Evolutionary conservation across 2,888 invertebrate species (phyloP).

Genomic region (Dorcus hopei): DNA sequence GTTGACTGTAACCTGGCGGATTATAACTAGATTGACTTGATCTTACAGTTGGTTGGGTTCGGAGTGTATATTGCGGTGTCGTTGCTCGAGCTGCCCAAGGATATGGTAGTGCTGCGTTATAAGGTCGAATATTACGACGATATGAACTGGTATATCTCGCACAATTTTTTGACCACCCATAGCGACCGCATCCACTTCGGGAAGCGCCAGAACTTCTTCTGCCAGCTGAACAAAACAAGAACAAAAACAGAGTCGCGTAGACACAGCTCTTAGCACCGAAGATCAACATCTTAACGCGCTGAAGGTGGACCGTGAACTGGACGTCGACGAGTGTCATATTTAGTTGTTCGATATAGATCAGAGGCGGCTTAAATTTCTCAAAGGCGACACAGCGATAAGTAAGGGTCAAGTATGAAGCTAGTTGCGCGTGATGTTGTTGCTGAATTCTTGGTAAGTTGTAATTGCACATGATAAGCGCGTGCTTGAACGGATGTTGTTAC

Average conservation of each 20-base stretch:
- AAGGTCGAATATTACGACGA: background rate
- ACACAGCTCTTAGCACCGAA: too few relatives aligned
- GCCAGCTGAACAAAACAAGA: background rate
- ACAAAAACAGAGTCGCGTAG: too few relatives aligned
- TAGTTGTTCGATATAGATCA: too few relatives aligned
- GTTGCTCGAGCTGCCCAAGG: background rate
- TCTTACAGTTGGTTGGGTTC: slow-evolving; percentile 11
- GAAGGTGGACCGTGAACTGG: too few relatives aligned
- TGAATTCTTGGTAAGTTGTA: too few relatives aligned
- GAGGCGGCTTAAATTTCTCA: too few relatives aligned
- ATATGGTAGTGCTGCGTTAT: background rate
- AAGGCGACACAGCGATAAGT: too few relatives aligned
- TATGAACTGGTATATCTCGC: background rate
- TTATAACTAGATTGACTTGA: slow-evolving; percentile 7
- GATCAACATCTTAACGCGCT: too few relatives aligned
- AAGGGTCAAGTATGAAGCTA: background rate
- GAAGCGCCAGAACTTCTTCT: background rate
- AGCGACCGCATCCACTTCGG: slow-evolving; percentile 2
- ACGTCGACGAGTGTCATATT: too few relatives aligned
- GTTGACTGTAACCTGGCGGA: slow-evolving; percentile 7
- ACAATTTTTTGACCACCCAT: background rate
- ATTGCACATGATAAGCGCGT: too few relatives aligned
- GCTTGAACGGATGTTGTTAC: background rate
- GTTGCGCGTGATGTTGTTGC: too few relatives aligned
- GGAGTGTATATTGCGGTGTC: slow-evolving; percentile 8